These are phyloP conservation scores for Cichlasoma orientale DNA, from an alignment of 2,797 vertebrate genomes.

Conservation along the genomic window DNA sequence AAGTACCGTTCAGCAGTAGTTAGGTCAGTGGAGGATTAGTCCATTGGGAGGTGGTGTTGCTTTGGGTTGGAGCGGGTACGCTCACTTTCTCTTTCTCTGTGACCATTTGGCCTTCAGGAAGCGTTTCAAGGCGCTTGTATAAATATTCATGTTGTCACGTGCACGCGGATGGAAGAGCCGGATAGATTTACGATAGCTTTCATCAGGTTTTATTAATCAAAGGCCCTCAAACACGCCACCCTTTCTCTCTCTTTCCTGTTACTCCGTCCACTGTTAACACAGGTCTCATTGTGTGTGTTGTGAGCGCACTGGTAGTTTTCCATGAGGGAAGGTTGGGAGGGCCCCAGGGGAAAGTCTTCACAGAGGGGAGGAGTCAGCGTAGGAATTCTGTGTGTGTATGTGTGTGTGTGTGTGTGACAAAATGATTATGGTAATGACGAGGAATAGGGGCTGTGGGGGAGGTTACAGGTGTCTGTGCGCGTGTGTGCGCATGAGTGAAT, in stretches of 20 bases:
- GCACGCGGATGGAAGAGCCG: background rate
- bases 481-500: slow-evolving; percentile 17
- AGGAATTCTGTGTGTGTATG: slow-evolving; percentile 56
- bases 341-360: slow-evolving; percentile 54
- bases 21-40: slow-evolving; percentile 18
- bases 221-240: background rate
- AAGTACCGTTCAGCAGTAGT: background rate
- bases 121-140: slow-evolving; percentile 3
- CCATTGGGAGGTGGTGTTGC: slow-evolving; percentile 59
- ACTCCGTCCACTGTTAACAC: slow-evolving; percentile 7
- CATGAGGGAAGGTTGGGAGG: slow-evolving; percentile 64
- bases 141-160: slow-evolving; percentile 18
- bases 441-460: slow-evolving; percentile 11
- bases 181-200: background rate
- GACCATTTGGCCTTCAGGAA: background rate
- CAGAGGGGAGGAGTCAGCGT: slow-evolving; percentile 59
- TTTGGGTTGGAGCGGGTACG: background rate
- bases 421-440: slow-evolving; percentile 38
- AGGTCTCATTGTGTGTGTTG: slow-evolving; percentile 7
- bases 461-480: slow-evolving; percentile 20
- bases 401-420: slow-evolving; percentile 20
- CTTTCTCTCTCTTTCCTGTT: background rate
- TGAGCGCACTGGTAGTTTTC: slow-evolving; percentile 73
- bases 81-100: background rate
- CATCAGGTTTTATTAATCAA: slow-evolving; percentile 16